Base-by-base conservation (phyloP, 37 sponge, comb jelly and placozoan genomes). In the Ianthella basta region DNA sequence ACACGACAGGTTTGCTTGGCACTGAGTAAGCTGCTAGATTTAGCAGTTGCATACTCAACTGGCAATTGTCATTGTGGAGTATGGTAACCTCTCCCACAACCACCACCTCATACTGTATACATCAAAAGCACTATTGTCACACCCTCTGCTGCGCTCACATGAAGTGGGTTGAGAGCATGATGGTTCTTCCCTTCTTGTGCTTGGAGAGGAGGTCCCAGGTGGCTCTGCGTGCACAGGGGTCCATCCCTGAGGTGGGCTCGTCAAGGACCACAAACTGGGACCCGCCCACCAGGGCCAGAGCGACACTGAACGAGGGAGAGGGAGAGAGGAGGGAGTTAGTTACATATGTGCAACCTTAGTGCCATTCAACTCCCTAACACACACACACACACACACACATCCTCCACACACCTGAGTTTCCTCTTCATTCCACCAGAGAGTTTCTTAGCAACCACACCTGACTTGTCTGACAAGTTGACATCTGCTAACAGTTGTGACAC, bases 381-480 rank as follows among this genome's bases (percentile, higher is more conserved):
- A 8, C 50, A 44, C 50, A 8, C 8, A 44, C 50, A 44, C n/a
- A n/a, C n/a, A n/a, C n/a, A n/a, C n/a, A n/a, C n/a, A n/a, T n/a
- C n/a, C n/a, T 63, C 38, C 25, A 37, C 84, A 30, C 33, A 94
- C 94, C 92, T 91, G 24, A 98, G 89, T 67, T 96, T 98, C 55
- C 98, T 92, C 81, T 98, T 98, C 98, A 96, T 95, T 8, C 98
- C 98, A 44, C 98, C 98, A 80, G 98, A 98, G 41, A 98, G 85
- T 21, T 87, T 54, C 36, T 36, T 73, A 18, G 96, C 68, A 8
- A 66, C 85, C 13, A 84, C 73, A 54, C 91, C 81, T 29, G 67
- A 66, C 82, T 98, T 98, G 87, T 98, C 96, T 32, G 36, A 60
- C 25, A 98, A 80, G 65, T 91, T 82, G 0, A 93, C 80, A 75